phyloP scores from a whole-genome alignment of 2,888 invertebrate species.

The Odontocolon sp. region DNA sequence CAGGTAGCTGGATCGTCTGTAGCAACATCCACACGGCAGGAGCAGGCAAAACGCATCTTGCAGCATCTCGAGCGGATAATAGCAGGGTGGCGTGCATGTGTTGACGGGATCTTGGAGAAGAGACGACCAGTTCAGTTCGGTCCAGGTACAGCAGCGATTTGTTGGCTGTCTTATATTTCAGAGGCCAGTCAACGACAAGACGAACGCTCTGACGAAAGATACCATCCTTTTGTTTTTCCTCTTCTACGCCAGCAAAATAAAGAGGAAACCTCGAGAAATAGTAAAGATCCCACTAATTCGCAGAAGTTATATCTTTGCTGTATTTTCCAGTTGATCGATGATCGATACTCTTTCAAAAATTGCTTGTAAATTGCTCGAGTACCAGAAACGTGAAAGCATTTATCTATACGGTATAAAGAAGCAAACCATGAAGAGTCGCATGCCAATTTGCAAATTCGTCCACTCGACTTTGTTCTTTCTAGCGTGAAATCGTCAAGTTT shows the following conservation, averaged over 20 bases:
- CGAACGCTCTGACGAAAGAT: conserved; percentile 40
- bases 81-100: conserved; percentile 55
- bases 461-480: conserved; percentile 31
- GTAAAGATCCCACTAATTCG: conserved; percentile 6
- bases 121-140: conserved; percentile 40
- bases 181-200: conserved; percentile 59
- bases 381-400: conserved; percentile 8
- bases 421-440: background rate
- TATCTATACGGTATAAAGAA: background rate
- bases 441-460: conserved; percentile 36
- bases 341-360: conserved; percentile 44
- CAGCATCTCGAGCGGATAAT: conserved; percentile 58
- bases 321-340: conserved; percentile 31
- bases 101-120: conserved; percentile 44
- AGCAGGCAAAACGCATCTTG: conserved; percentile 41
- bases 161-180: conserved; percentile 57
- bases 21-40: conserved; percentile 10
- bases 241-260: conserved; percentile 18
- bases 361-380: conserved; percentile 32
- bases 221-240: conserved; percentile 14
- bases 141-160: conserved; percentile 52
- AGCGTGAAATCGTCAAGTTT: conserved; percentile 41
- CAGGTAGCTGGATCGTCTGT: conserved; percentile 42
- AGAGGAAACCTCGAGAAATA: conserved; percentile 29
- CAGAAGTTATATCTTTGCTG: conserved; percentile 7